Base-by-base conservation (phyloP, 2,888 invertebrate genomes). In the Drosophila merina region DNA sequence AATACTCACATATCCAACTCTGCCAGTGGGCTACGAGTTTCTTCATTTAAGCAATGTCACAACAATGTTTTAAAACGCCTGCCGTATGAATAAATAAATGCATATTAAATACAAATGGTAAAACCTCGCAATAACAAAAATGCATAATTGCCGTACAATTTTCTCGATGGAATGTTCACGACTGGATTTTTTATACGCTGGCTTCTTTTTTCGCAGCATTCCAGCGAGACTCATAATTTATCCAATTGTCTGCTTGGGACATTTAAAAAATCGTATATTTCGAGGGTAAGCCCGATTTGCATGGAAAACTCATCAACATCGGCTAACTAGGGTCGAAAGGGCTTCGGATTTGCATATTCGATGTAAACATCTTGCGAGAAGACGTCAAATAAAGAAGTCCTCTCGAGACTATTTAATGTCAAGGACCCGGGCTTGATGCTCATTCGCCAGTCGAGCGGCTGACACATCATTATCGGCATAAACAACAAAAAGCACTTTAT, bases 401-500 rank as follows among this genome's bases (percentile, higher is more conserved):
- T 6, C 42, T 20, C 25, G 5, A 44, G 7, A 8, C 33, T 8
- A 38, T 54, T 69, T 56, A 56, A 62, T 51, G 31, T n/a, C 26
- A 40, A 10, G 10, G 40, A 14, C 8, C 8, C 20, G 38, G 40
- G 49, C 14, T 44, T 52, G 14, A 57, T 31, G 60, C 36, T 38
- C 60, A 60, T 47, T 60, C 40, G 47, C 44, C 44, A 38, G 47
- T 30, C 51, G 50, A n/a, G 31, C 57, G 28, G 51, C 60, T 62
- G 76, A 72, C 79, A 74, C 85, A 82, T 82, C 85, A 85, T 82
- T 85, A 82, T 82, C 73, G 79, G 73, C 85, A 70, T 82, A 73
- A 76, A 82, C 82, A 82, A 82, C 82, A 82, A 71, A 82, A 75
- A 76, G 75, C 85, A 79, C 82, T 85, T 85, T 79, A 82, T 80